These are phyloP conservation scores for Hypocryptadius cinnamomeus DNA, from an alignment of 2,113 vertebrate species.

Conservation along the genomic window DNA sequence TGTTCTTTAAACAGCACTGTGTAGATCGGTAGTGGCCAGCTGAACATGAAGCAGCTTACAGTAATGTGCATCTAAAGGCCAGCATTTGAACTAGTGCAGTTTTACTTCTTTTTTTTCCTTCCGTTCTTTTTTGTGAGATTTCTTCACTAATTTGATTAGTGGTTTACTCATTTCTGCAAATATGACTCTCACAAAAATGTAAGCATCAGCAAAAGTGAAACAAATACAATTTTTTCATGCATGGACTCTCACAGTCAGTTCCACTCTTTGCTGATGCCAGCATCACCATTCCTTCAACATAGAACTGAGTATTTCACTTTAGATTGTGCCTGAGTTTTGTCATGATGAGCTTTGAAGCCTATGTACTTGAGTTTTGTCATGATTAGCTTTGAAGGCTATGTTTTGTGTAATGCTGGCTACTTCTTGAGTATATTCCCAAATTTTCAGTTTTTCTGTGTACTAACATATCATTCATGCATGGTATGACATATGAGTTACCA, in stretches of 20 bases:
- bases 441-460: background rate
- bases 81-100: background rate
- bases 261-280: background rate
- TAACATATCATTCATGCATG: background rate
- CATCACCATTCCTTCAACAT: background rate
- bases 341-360: background rate
- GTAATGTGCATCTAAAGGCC: background rate
- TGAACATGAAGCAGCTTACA: background rate
- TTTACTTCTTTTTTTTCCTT: background rate
- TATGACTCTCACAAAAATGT: background rate
- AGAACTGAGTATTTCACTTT: background rate
- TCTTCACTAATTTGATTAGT: background rate
- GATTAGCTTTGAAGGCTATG: background rate
- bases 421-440: background rate
- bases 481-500: background rate
- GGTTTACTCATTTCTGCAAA: background rate
- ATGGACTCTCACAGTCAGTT: background rate
- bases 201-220: background rate
- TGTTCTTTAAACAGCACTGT: no score
- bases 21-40: background rate
- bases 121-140: background rate
- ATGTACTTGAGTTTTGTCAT: background rate
- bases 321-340: background rate
- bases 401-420: background rate
- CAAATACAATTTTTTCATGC: background rate